Evolutionary conservation across 2,888 invertebrate genomes (phyloP).

Genomic region (Synanthedon formicaeformis): DNA sequence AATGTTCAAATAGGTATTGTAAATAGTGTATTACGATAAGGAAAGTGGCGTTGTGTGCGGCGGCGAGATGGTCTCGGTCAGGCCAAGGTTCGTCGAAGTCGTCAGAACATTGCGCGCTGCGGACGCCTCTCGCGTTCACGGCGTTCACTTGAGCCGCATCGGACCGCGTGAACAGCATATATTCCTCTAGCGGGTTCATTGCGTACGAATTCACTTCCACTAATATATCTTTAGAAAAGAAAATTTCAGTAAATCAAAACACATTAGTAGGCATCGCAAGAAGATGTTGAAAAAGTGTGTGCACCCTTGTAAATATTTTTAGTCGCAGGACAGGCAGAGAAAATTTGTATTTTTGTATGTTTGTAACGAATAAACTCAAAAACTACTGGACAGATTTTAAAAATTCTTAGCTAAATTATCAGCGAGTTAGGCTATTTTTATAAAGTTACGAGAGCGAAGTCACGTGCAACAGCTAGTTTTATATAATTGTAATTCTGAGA

Average conservation of each 20-base stretch:
- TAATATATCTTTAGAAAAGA: conserved; percentile 78
- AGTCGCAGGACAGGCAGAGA: no score
- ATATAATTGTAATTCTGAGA: background rate
- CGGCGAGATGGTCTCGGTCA: conserved; percentile 45
- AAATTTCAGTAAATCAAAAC: background rate
- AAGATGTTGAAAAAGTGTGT: background rate
- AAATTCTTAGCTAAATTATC: no score
- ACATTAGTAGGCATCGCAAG: background rate
- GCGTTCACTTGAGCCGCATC: conserved; percentile 87
- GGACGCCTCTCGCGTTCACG: conserved; percentile 87
- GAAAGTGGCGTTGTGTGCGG: conserved; percentile 58
- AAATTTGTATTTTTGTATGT: no score
- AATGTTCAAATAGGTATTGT: no score
- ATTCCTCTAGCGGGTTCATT: conserved; percentile 91
- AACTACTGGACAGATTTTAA: no score
- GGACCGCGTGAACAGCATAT: conserved; percentile 90
- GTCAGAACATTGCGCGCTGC: conserved; percentile 87
- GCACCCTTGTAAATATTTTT: no score
- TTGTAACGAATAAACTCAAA: no score
- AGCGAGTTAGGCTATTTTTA: no score
- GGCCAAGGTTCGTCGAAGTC: conserved; percentile 75
- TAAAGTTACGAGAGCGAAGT: no score
- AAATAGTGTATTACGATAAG: conserved; percentile 29
- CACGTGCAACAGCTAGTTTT: background rate
- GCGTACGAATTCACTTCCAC: conserved; percentile 84